Conservation (phyloP, 2,797 vertebrate species). For the Rhincodon typus region DNA sequence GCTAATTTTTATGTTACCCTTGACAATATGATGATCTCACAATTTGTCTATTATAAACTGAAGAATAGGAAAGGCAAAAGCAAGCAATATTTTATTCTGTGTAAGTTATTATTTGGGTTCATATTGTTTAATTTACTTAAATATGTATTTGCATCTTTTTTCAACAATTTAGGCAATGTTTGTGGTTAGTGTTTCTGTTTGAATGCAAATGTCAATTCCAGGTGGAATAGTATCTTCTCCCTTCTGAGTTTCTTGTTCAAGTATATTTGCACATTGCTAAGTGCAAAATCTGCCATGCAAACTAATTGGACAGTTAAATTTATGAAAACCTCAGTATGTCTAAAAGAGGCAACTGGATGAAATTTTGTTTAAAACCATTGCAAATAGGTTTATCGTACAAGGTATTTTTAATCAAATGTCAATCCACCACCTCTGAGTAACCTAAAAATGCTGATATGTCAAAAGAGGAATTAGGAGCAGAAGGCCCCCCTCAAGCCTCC, state of each 20-base stretch:
- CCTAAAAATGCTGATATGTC: neutral
- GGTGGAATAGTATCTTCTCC: neutral
- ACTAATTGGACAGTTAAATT: neutral
- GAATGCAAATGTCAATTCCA: neutral
- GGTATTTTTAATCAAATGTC: neutral
- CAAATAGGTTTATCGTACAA: neutral
- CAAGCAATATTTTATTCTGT: constrained; percentile 43
- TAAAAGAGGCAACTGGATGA: neutral
- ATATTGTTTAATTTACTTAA: constrained; percentile 19
- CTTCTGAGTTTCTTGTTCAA: neutral
- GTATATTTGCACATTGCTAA: neutral
- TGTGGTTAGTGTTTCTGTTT: neutral
- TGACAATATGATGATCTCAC: constrained; percentile 57
- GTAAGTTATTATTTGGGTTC: neutral
- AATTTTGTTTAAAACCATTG: neutral
- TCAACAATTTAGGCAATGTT: constrained; percentile 22
- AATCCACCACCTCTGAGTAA: neutral
- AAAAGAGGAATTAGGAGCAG: no score
- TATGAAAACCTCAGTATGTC: neutral
- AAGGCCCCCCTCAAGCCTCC: no score
- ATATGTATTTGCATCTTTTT: constrained; percentile 24
- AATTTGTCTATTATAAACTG: constrained; percentile 61
- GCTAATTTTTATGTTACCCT: constrained; percentile 59
- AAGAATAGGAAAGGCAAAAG: constrained; percentile 58
- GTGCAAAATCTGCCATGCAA: neutral